Base-by-base conservation (phyloP, 2,797 vertebrate species). In the Microhierax caerulescens region DNA sequence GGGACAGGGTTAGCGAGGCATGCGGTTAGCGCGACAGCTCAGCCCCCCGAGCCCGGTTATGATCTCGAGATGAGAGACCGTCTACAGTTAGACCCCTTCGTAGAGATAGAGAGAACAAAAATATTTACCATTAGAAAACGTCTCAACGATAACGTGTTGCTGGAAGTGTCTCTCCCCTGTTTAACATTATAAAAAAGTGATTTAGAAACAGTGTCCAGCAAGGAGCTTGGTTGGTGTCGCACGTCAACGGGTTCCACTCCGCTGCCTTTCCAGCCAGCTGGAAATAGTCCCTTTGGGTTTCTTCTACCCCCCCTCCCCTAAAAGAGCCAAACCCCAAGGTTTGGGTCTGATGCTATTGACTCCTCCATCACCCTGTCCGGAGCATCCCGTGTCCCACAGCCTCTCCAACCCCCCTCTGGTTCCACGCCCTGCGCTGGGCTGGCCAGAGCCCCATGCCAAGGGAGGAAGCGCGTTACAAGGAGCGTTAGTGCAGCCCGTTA, bases 121-220 rank as follows among this genome's bases (percentile, higher is more conserved):
- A 99, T 99, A 99, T 99, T 99, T 99, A 99, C 99, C 99, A 99
- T 99, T 99, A 98, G 99, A 99, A 98, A 99, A 99, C 98, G 99
- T 99, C 98, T 99, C 99, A 98, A 98, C 98, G 98, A 98, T 98
- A 98, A 98, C 98, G 98, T 98, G 99, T 98, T 99, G 98, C 98
- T 99, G 99, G 98, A 99, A 98, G 99, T 99, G 99, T 98, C 99
- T 99, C 98, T 99, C 99, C 98, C 99, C 99, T 99, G 99, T 99
- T 99, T 98, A 93, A 98, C 96, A 98, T 98, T 94, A 97, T 98
- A 98, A 98, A 98, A 98, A 98, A 98, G 96, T 95, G 87, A 96
- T 98, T 98, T 98, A 98, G 98, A 98, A 95, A 87, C 93, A 90
- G 91, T 96, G 93, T 64, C 96, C 95, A 97, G 97, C 94, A 96